These are phyloP conservation scores for Oophaga sylvatica DNA, from an alignment of 2,797 vertebrate genomes.

Conservation along the genomic window DNA sequence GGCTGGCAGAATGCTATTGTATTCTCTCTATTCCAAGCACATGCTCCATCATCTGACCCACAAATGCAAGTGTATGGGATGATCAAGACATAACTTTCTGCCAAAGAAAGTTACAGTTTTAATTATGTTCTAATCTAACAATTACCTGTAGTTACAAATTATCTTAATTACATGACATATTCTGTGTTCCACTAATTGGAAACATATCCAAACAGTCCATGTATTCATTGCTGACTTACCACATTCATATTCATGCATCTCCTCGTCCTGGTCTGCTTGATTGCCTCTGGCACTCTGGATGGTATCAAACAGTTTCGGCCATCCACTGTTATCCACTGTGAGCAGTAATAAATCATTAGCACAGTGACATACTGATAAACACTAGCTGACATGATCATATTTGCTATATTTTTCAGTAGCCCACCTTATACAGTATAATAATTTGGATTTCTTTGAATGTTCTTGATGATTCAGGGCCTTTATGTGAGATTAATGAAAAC, in stretches of 20 bases:
- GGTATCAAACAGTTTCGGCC: constrained; percentile 70
- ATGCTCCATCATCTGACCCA: too few relatives aligned
- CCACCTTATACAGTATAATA: not conserved
- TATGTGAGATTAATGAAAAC: too few relatives aligned
- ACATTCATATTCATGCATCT: constrained; percentile 47
- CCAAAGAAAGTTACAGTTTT: not conserved
- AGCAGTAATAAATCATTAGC: not conserved
- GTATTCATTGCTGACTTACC: constrained; percentile 56
- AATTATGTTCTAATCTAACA: not conserved
- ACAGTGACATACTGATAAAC: not conserved
- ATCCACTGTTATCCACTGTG: constrained; percentile 72
- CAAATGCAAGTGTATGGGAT: too few relatives aligned
- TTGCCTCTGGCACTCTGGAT: constrained; percentile 38
- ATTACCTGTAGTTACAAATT: not conserved
- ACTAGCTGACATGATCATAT: not conserved
- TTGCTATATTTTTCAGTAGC: not conserved
- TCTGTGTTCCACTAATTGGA: not conserved
- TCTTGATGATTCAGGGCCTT: not conserved
- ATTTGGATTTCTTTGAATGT: not conserved
- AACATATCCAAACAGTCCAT: not conserved
- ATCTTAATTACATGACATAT: not conserved
- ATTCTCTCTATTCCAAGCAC: too few relatives aligned
- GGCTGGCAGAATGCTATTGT: too few relatives aligned
- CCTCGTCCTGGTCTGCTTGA: not conserved
- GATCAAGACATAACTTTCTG: too few relatives aligned